Evolutionary conservation across 2,888 invertebrate genomes (phyloP).

Genomic region (Dorcus parallelipipedus): DNA sequence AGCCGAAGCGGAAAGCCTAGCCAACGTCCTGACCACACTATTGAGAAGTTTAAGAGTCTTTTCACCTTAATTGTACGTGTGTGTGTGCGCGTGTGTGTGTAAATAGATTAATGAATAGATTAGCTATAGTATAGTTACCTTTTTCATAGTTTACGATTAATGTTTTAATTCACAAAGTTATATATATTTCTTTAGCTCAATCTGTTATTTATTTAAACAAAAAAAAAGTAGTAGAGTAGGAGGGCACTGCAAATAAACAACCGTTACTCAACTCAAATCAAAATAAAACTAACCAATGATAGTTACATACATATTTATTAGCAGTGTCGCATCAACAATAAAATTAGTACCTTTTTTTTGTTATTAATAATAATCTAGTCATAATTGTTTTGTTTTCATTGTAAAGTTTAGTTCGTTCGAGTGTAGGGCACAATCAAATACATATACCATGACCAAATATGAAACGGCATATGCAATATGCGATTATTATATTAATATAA

Average conservation of each 20-base stretch:
- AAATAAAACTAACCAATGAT: too few relatives aligned
- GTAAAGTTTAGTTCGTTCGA: constrained; percentile 5
- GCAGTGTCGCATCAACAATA: background rate
- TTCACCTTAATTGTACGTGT: constrained; percentile 55
- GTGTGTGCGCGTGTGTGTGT: background rate
- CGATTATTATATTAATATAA: constrained; percentile 31
- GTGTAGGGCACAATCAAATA: constrained; percentile 30
- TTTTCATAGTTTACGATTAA: background rate
- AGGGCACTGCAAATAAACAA: too few relatives aligned
- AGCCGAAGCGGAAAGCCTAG: constrained; percentile 76
- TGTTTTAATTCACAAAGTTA: background rate
- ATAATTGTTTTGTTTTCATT: constrained; percentile 11
- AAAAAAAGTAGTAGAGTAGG: too few relatives aligned
- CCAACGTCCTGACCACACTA: constrained; percentile 76
- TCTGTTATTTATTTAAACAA: too few relatives aligned
- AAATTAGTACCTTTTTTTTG: background rate
- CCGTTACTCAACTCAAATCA: too few relatives aligned
- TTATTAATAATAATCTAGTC: constrained; percentile 23
- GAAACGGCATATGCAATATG: constrained; percentile 33
- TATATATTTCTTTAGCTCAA: constrained; percentile 1
- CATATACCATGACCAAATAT: constrained; percentile 32
- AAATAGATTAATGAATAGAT: background rate
- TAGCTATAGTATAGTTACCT: background rate
- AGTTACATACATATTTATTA: too few relatives aligned
- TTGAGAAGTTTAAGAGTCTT: constrained; percentile 76